These are phyloP conservation scores for Enteromius mattozi DNA, from an alignment of 2,797 vertebrate species.

Conservation along the genomic window DNA sequence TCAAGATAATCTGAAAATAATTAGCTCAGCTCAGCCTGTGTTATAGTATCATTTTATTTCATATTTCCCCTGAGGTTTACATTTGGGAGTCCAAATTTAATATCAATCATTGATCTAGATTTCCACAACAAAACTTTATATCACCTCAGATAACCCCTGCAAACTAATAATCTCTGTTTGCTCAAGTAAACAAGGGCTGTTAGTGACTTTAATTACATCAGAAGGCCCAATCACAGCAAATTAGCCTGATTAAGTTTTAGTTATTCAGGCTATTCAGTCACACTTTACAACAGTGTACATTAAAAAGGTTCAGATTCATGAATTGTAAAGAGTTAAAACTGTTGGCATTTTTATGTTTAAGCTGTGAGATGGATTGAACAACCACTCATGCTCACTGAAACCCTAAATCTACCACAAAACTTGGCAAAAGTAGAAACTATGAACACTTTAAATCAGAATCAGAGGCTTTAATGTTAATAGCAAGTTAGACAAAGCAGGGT, in stretches of 20 bases:
- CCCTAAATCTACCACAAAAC: background rate
- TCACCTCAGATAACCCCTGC: background rate
- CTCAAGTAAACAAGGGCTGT: background rate
- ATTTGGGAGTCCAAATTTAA: slow-evolving; percentile 13
- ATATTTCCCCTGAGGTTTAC: background rate
- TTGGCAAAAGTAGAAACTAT: background rate
- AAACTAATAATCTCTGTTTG: slow-evolving; percentile 3
- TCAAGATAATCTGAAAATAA: background rate
- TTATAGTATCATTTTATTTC: background rate
- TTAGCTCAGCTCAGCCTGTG: background rate
- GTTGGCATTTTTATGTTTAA: background rate
- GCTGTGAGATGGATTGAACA: background rate
- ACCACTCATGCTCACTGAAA: background rate
- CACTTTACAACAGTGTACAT: background rate
- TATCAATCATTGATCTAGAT: background rate
- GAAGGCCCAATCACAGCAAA: slow-evolving; percentile 1
- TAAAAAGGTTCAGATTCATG: background rate
- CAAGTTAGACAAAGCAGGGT: background rate
- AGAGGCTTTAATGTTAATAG: background rate
- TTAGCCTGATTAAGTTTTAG: background rate
- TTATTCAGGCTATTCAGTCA: background rate
- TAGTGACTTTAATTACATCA: slow-evolving; percentile 8
- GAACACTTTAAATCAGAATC: background rate
- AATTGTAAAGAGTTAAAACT: background rate
- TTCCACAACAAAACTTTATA: background rate